These are phyloP conservation scores for Catagonus wagneri DNA, from an alignment of 2,113 vertebrate species.

Conservation along the genomic window DNA sequence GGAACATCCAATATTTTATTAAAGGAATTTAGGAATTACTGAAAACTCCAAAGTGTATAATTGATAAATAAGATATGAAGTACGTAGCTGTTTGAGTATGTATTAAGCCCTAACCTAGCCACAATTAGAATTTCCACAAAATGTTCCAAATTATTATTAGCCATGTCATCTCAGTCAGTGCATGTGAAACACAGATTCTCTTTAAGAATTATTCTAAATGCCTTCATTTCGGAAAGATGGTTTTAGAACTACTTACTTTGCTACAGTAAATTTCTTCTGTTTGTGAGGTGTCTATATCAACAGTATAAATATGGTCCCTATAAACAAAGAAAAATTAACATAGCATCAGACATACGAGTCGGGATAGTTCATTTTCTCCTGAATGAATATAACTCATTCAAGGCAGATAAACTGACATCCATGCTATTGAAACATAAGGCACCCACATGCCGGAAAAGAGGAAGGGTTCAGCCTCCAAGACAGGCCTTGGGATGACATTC, in stretches of 20 bases:
- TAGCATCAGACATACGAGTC: conserved; percentile 69
- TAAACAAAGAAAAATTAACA: conserved; percentile 84
- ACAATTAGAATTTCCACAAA: conserved; percentile 71
- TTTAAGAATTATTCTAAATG: conserved; percentile 56
- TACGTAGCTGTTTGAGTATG: conserved; percentile 57
- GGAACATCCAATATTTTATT: conserved; percentile 49
- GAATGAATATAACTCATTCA: conserved; percentile 49
- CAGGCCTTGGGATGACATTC: neutral
- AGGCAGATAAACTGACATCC: conserved; percentile 56
- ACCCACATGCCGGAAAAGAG: neutral
- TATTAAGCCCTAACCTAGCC: conserved; percentile 60
- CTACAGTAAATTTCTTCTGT: conserved; percentile 98
- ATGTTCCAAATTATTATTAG: conserved; percentile 66
- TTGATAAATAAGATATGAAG: conserved; percentile 69
- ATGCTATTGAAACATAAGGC: neutral
- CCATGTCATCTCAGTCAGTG: conserved; percentile 59
- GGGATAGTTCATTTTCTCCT: conserved; percentile 59
- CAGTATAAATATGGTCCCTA: conserved; percentile 99
- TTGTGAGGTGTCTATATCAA: conserved; percentile 95
- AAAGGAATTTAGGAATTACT: conserved; percentile 57
- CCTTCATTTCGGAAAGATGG: conserved; percentile 72
- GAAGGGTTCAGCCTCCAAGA: conserved; percentile 36
- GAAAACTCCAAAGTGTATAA: conserved; percentile 74
- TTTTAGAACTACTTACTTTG: conserved; percentile 94
- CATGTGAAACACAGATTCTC: conserved; percentile 55